phyloP scores from a whole-genome alignment of 2,113 vertebrate species.

The Pelecanus crispus region DNA sequence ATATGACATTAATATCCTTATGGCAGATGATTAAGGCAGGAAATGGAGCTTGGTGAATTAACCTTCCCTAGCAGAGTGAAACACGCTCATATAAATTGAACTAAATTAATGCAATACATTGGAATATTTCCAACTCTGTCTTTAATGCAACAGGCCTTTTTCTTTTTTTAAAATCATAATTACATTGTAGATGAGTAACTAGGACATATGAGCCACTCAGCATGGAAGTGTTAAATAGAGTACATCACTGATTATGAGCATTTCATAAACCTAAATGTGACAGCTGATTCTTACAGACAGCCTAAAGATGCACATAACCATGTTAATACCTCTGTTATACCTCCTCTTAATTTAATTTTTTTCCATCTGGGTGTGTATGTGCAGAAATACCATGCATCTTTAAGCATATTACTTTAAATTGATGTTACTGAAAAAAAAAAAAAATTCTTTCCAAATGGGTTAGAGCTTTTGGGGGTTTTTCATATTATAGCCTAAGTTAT shows the following conservation, averaged over 20 bases:
- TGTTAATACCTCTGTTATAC: background rate
- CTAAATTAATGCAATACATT: slow-evolving; percentile 16
- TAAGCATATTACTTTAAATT: background rate
- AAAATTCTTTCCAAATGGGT: background rate
- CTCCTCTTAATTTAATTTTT: slow-evolving; percentile 28
- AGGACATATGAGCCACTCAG: background rate
- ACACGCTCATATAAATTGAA: background rate
- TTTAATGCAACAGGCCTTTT: slow-evolving; percentile 1
- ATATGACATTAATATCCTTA: background rate
- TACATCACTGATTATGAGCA: background rate
- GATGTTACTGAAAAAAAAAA: background rate
- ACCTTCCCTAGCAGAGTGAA: slow-evolving; percentile 22
- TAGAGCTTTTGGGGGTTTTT: background rate
- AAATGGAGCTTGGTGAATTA: slow-evolving; percentile 50
- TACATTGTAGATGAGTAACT: slow-evolving; percentile 12
- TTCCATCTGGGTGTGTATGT: slow-evolving; percentile 6
- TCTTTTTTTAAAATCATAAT: background rate
- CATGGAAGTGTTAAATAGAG: slow-evolving; percentile 4
- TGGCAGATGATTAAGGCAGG: slow-evolving; percentile 19
- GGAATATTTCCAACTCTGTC: slow-evolving; percentile 26
- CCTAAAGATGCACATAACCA: slow-evolving; percentile 10
- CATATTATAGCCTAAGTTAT: background rate
- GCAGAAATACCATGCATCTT: background rate
- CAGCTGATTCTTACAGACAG: background rate
- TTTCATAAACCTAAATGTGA: slow-evolving; percentile 37